phyloP scores from a whole-genome alignment of 2,797 vertebrate genomes.

The Acridotheres tristis region DNA sequence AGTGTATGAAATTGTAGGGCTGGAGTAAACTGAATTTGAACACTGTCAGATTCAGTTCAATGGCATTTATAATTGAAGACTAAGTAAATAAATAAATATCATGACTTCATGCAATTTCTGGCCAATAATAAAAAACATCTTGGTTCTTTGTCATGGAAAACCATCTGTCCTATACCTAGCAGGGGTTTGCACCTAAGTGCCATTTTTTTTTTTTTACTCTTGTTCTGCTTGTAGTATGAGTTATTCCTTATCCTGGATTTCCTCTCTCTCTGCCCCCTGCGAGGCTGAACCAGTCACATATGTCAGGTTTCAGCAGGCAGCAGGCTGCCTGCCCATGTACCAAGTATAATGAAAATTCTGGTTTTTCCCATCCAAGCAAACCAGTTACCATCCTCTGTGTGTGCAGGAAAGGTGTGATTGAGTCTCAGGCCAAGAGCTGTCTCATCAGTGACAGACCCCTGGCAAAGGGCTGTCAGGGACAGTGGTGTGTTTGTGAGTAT shows the following conservation, averaged over 20 bases:
- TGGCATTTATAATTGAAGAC: not conserved
- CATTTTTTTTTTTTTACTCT: not conserved
- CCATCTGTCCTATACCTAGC: conserved; percentile 41
- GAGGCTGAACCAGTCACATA: not conserved
- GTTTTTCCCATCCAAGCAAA: not conserved
- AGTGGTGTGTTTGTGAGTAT: fast-evolving
- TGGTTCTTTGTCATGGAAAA: not conserved
- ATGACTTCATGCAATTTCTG: not conserved
- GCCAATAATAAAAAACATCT: not conserved
- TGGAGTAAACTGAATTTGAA: not conserved
- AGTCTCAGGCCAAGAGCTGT: not conserved
- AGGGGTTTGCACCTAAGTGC: conserved; percentile 7
- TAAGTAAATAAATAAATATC: not conserved
- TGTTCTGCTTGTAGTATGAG: not conserved
- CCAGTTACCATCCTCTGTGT: not conserved
- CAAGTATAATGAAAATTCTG: conserved; percentile 10
- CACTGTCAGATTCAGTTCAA: not conserved
- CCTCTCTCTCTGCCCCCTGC: not conserved
- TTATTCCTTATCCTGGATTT: not conserved
- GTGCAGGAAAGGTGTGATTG: fast-evolving
- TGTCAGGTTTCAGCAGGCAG: conserved; percentile 42
- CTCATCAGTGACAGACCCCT: not conserved
- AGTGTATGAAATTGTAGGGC: not conserved
- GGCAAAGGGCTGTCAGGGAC: not conserved
- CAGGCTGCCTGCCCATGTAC: not conserved